Evolutionary conservation across 2,888 invertebrate genomes (phyloP), one percentile per base, ranked within the genome.

Genomic region (Vandiemenella viatica): DNA sequence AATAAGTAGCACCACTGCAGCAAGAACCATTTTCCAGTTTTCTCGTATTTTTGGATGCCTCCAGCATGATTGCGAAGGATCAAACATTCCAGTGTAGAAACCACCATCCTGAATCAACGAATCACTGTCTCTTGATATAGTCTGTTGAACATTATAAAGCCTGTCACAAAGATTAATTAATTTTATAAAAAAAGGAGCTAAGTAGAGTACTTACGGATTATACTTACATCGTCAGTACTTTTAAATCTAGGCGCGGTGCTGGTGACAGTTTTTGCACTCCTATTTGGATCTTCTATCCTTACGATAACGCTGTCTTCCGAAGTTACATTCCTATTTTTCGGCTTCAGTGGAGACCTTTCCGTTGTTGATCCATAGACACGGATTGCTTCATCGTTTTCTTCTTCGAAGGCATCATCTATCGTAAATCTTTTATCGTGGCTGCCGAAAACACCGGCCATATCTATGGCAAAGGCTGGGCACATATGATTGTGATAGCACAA

Each of bases 11-110:
- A 83, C 76, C 47, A 86, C 80, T 3, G 89, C 88, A 22, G 86
- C 88, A 56, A 84, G 71, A 4, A 90, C 88, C 58, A 88, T 85
- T 63, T 83, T 80, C 88, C 88, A 89, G 64, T 90, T 89, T 65
- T 90, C 88, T 57, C 79, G 73, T 49, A 72, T 67, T 59, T 70
- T 70, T 6, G 72, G 70, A 58, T 71, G 70, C 45, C 62, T 61
- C 62, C 67, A 66, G 69, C 79, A 81, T 60, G 74, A 73, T 65
- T 59, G 59, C 5, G 63, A 61, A 10, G 62, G 61, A 50, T 63
- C 63, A 51, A 61, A 63, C 44, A 59, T 58, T 26, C 58, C 58
- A 18, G 58, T 55, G 41, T 59, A 53, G 44, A 55, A 60, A 22
- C 58, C 60, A 43, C 61, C 60, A 55, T 82, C 83, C 62, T 84